Evolutionary conservation across 1,140 invertebrate species (phyloP), one percentile per base, ranked within the genome.

Genomic region (Drosophila simulans): DNA sequence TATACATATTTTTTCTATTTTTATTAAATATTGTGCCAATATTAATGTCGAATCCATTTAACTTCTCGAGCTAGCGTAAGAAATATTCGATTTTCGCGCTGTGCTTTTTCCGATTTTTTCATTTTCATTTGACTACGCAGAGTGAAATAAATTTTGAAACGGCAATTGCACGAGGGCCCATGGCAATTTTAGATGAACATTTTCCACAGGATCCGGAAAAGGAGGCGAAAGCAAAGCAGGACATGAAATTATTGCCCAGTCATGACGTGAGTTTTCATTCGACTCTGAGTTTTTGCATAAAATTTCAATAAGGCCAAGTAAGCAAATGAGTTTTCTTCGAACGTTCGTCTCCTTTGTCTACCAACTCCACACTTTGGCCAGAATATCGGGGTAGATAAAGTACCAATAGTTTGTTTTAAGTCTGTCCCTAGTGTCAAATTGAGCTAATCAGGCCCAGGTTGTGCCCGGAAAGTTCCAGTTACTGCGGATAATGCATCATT

Each of bases 91-190:
- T 35, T 39, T 65, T 12, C 0, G 3, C 8, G 10, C 15, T 0
- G 5, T 3, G 22, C 37, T 40, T 35, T 35, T 12, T 5, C 17
- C 20, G 25, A 65, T 52, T 72, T 48, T 45, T 70, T 64, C 69
- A 88, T 89, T 85, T 85, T 85, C 81, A 88, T 89, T 89, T 88
- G 80, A 20, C 80, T 73, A 53, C 59, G 84, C 64, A 88, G 80
- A 88, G 85, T 89, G 84, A 88, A 88, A 88, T 88, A 88, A 88
- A 88, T 88, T 84, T 84, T 66, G 78, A 55, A 82, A 78, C 72
- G 72, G 52, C 84, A 89, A 88, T 88, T 89, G 84, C 79, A 77
- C 72, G 72, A 75, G 56, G 78, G 78, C 51, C 84, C 58, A 51
- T 77, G 66, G 60, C 72, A 74, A 84, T 89, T 84, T 88, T 84